Percentiles rank a stretch among this genome's conserved stretches.
These are phyloP conservation scores for Cervus canadensis DNA, from an alignment of 2,113 vertebrate genomes.

Conservation along the genomic window DNA sequence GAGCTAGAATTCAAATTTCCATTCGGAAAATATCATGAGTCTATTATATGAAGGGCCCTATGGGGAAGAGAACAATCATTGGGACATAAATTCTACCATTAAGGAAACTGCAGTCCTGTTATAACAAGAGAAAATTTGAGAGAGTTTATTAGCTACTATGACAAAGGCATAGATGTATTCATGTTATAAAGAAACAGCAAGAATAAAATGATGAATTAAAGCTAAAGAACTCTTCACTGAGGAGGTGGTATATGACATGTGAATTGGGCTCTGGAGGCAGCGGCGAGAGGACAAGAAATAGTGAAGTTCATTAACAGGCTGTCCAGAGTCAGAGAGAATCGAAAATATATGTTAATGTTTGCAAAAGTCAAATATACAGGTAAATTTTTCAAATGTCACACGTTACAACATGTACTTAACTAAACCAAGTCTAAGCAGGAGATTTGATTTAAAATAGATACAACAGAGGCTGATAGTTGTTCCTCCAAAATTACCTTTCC, in stretches of 20 bases:
- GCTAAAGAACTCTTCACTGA: not conserved
- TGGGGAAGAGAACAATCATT: slow-evolving; percentile 29
- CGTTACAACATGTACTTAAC: not conserved
- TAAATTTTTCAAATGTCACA: not conserved
- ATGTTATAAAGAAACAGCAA: not conserved
- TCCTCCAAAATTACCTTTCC: not conserved
- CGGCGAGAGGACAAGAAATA: not conserved
- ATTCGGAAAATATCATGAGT: slow-evolving; percentile 41
- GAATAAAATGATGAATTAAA: not conserved
- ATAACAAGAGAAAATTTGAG: slow-evolving; percentile 17
- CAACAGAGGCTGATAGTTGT: not conserved
- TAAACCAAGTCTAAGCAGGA: not conserved
- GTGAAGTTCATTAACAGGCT: not conserved
- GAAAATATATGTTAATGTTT: not conserved
- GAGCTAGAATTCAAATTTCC: not conserved
- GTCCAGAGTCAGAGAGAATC: not conserved
- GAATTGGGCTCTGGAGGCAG: not conserved
- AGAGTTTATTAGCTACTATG: slow-evolving; percentile 15
- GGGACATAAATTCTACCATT: slow-evolving; percentile 38
- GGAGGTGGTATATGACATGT: not conserved
- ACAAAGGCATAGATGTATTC: not conserved
- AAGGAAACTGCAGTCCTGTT: slow-evolving; percentile 46
- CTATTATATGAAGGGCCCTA: slow-evolving; percentile 14
- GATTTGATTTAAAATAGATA: not conserved
- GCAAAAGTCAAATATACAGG: not conserved